Evolutionary conservation across 2,888 invertebrate genomes (phyloP).

Genomic region (Ochlodes sylvanus): DNA sequence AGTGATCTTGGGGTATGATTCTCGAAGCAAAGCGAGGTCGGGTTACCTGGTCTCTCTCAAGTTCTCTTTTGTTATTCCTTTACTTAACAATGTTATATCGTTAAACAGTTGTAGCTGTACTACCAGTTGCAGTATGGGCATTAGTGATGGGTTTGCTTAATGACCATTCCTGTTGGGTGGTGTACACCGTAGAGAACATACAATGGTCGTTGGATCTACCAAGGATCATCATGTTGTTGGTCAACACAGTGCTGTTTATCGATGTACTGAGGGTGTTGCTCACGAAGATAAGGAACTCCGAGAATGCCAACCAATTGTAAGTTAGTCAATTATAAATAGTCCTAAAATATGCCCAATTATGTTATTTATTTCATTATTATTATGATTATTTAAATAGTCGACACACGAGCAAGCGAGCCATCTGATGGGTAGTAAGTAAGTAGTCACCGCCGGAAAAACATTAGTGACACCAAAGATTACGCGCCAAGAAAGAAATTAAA

Average conservation of each 20-base stretch:
- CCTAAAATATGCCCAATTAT: not conserved
- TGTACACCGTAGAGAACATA: constrained; percentile 78
- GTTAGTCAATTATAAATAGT: constrained; percentile 46
- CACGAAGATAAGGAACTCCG: constrained; percentile 85
- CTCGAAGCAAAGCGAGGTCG: too few relatives aligned
- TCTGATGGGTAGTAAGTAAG: too few relatives aligned
- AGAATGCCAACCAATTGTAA: constrained; percentile 78
- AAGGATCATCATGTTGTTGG: constrained; percentile 80
- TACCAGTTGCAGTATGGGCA: constrained; percentile 85
- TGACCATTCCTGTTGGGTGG: constrained; percentile 86
- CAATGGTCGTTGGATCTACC: constrained; percentile 87
- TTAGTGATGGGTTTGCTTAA: constrained; percentile 75
- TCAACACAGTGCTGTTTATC: constrained; percentile 85
- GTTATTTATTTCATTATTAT: not conserved
- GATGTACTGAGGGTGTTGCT: constrained; percentile 88
- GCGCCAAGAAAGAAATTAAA: too few relatives aligned
- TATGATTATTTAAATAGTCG: not conserved
- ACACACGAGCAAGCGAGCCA: too few relatives aligned
- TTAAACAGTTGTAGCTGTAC: constrained; percentile 67
- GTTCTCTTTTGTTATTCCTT: too few relatives aligned
- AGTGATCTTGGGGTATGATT: too few relatives aligned
- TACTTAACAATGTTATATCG: not conserved
- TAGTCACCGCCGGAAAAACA: too few relatives aligned
- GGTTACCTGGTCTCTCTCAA: too few relatives aligned
- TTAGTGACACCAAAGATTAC: too few relatives aligned